These are phyloP conservation scores for Spilosoma lubricipeda DNA, from an alignment of 2,888 invertebrate species.

Conservation along the genomic window DNA sequence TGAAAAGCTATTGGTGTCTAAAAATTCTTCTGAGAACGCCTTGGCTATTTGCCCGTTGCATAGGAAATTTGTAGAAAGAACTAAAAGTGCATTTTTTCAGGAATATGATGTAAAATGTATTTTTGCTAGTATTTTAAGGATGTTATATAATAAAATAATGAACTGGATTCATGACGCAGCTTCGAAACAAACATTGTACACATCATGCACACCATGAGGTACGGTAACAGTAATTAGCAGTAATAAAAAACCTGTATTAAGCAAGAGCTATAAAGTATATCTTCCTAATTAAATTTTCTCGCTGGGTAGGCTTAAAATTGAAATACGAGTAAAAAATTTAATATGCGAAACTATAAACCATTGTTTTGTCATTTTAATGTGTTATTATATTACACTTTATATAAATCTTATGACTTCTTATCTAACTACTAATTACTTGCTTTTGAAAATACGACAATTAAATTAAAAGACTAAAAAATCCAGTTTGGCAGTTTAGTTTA, in stretches of 20 bases:
- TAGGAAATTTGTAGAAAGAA: neutral
- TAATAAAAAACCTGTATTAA: neutral
- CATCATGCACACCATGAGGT: neutral
- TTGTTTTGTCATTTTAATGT: conserved; percentile 29
- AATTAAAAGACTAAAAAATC: neutral
- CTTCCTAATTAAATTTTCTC: neutral
- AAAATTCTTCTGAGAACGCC: neutral
- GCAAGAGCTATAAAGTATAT: neutral
- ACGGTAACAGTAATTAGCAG: neutral
- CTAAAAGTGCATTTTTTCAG: neutral
- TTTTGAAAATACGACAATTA: neutral
- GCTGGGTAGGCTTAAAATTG: conserved; percentile 9
- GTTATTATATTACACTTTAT: conserved; percentile 32
- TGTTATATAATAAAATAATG: neutral
- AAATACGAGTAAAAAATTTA: conserved; percentile 27
- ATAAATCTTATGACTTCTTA: conserved; percentile 29
- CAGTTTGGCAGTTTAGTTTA: neutral
- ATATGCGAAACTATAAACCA: conserved; percentile 40
- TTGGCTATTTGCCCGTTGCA: neutral
- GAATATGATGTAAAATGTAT: no score
- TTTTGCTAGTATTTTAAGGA: neutral
- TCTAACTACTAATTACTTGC: conserved; percentile 13
- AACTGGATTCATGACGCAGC: neutral
- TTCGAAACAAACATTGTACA: neutral
- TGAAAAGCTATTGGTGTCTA: no score